Conservation (phyloP, 2,888 invertebrate species). For the Cryptops parisi region DNA sequence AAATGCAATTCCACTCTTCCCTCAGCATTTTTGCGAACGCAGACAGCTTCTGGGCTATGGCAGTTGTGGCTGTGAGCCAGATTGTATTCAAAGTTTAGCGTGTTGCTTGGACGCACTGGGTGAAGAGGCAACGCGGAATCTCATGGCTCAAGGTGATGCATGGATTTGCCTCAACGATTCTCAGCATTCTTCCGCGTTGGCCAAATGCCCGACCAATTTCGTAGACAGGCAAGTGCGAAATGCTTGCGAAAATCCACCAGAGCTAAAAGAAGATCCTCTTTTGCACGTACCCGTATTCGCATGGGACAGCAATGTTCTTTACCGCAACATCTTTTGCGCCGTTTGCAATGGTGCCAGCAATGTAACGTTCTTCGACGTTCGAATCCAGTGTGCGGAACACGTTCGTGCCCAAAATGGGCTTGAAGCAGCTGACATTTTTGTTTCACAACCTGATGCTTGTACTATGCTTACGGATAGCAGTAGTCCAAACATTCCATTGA, state of each 20-base stretch:
- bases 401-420: neutral
- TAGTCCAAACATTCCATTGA: neutral
- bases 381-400: constrained; percentile 8
- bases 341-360: constrained; percentile 6
- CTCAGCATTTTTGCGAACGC: constrained; percentile 9
- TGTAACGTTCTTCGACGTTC: constrained; percentile 7
- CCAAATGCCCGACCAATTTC: constrained; percentile 8
- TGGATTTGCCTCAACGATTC: constrained; percentile 7
- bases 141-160: neutral
- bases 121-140: neutral
- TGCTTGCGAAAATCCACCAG: neutral
- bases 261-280: neutral
- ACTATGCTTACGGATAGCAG: neutral
- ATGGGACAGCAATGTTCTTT: neutral
- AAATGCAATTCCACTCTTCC: constrained; percentile 1
- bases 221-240: neutral
- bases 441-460: neutral
- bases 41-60: constrained; percentile 7
- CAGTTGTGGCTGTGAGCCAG: constrained; percentile 6
- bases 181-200: neutral
- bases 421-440: neutral
- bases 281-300: constrained; percentile 3
- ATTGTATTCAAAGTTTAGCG: constrained; percentile 1
- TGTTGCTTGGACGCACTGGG: constrained; percentile 8
- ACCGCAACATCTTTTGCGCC: constrained; percentile 11